These are phyloP conservation scores for Pempheris klunzingeri DNA, from an alignment of 2,797 vertebrate species.

Conservation along the genomic window DNA sequence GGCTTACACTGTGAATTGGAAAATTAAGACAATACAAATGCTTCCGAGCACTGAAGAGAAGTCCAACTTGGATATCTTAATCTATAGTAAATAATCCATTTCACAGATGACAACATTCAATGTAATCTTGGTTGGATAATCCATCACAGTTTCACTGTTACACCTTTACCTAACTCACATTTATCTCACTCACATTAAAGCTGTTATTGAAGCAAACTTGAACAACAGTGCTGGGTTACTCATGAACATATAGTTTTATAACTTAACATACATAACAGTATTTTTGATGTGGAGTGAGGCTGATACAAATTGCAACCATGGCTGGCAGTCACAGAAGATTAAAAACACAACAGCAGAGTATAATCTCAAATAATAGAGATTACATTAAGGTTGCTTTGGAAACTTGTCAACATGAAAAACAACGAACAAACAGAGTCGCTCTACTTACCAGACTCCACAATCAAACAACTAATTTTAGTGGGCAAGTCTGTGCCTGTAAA, in stretches of 20 bases:
- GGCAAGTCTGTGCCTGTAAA: neutral
- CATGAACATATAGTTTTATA: neutral
- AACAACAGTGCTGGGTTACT: neutral
- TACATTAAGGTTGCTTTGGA: neutral
- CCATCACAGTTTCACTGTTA: slow-evolving; percentile 4
- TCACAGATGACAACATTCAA: slow-evolving; percentile 8
- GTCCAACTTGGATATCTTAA: neutral
- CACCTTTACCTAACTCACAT: neutral
- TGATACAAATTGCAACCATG: neutral
- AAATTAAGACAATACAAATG: slow-evolving; percentile 11
- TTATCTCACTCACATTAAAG: neutral
- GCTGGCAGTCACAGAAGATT: neutral
- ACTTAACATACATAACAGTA: too few relatives aligned
- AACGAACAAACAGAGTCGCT: neutral
- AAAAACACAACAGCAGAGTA: neutral
- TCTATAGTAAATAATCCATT: slow-evolving; percentile 3
- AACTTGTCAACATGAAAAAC: neutral
- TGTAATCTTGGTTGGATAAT: slow-evolving; percentile 2
- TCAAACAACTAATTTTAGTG: neutral
- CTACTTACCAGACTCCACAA: neutral
- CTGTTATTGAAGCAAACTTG: neutral
- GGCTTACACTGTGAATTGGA: slow-evolving; percentile 8
- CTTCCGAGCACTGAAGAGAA: neutral
- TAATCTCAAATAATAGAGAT: neutral
- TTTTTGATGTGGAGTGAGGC: slow-evolving; percentile 11